Conservation (phyloP, 2,797 vertebrate genomes). For the Carapus acus region DNA sequence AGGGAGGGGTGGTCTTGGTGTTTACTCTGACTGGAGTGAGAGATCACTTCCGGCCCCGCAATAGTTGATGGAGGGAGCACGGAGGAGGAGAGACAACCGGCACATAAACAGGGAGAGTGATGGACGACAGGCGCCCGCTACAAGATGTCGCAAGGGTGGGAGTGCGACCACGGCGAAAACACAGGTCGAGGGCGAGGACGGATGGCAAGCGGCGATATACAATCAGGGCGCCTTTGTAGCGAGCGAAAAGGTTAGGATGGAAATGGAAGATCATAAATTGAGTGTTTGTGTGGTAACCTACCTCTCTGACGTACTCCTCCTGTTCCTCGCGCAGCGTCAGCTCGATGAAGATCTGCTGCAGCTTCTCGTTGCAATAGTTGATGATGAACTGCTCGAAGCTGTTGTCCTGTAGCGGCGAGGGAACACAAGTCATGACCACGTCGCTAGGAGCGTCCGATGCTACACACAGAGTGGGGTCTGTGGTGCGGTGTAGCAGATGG, state of each 20-base stretch:
- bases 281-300: slow-evolving; percentile 41
- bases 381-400: slow-evolving; percentile 99
- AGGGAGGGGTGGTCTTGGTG: slow-evolving; percentile 49
- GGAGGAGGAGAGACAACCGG: neutral
- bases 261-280: too few relatives aligned
- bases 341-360: slow-evolving; percentile 99
- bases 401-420: slow-evolving; percentile 80
- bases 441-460: too few relatives aligned
- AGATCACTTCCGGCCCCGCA: slow-evolving; percentile 62
- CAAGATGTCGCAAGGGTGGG: slow-evolving; percentile 3
- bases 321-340: slow-evolving; percentile 95
- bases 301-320: slow-evolving; percentile 96
- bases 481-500: too few relatives aligned
- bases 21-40: slow-evolving; percentile 64
- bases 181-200: neutral
- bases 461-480: too few relatives aligned
- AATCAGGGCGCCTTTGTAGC: too few relatives aligned
- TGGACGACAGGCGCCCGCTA: slow-evolving; percentile 7
- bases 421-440: slow-evolving; percentile 18
- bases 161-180: slow-evolving; percentile 13
- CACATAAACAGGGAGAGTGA: slow-evolving; percentile 15
- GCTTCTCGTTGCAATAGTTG: slow-evolving; percentile 98
- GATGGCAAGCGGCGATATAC: too few relatives aligned
- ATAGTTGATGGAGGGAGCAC: slow-evolving; percentile 28
- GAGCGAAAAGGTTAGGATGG: too few relatives aligned